Conservation (phyloP, 1,140 invertebrate genomes). For the Gyrodactylus bullatarudis region DNA sequence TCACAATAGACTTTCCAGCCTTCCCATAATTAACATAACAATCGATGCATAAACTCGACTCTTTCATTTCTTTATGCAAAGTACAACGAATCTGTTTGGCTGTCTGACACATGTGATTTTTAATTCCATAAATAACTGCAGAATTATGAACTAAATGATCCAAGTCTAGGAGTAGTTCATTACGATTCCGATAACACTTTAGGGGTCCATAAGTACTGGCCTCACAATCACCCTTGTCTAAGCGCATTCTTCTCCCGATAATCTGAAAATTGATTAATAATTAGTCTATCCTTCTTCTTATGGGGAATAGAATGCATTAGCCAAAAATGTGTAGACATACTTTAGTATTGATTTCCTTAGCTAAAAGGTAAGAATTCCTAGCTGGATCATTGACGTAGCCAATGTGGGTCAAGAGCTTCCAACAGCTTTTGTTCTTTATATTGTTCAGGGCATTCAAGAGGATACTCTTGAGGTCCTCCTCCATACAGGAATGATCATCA, state of each 20-base stretch:
- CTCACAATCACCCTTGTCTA: not conserved
- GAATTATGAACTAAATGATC: not conserved
- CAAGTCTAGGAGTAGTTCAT: not conserved
- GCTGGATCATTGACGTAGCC: not conserved
- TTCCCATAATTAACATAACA: not conserved
- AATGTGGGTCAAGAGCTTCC: not conserved
- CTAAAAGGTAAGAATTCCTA: not conserved
- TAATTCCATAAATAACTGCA: not conserved
- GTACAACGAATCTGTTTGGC: not conserved
- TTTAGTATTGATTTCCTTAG: not conserved
- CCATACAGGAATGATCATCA: not conserved
- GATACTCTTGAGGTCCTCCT: not conserved
- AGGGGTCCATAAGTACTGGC: no score
- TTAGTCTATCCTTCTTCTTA: no score
- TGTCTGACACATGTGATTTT: not conserved
- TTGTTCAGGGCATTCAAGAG: not conserved
- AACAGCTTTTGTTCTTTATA: not conserved
- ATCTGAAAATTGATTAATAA: no score
- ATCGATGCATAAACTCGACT: not conserved
- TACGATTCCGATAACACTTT: not conserved
- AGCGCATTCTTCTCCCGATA: not conserved
- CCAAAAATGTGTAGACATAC: no score
- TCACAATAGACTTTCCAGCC: not conserved
- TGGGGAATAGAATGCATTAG: no score
- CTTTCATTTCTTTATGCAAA: not conserved